Evolutionary conservation across 1,140 invertebrate species (phyloP).

Genomic region (Drosophila baimaii): DNA sequence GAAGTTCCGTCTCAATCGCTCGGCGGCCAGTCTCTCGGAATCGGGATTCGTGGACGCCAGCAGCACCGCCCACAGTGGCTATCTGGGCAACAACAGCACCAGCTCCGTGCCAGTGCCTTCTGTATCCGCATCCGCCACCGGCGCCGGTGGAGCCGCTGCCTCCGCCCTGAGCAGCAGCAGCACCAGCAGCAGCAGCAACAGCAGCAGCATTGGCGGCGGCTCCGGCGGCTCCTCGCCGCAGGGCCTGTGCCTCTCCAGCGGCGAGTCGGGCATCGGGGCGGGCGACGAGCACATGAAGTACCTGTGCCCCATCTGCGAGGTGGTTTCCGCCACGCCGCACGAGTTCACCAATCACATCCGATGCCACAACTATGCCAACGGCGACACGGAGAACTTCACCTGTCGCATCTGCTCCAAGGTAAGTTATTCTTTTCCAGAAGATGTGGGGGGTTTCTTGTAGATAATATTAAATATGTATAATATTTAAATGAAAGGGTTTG

Average conservation of each 20-base stretch:
- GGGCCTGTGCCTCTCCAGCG: constrained; percentile 68
- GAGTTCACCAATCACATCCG: constrained; percentile 90
- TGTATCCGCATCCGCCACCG: not conserved
- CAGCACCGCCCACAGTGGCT: constrained; percentile 54
- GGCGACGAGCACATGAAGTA: constrained; percentile 84
- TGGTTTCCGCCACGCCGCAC: constrained; percentile 86
- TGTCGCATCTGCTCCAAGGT: constrained; percentile 86
- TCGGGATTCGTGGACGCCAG: constrained; percentile 79
- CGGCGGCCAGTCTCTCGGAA: constrained; percentile 56
- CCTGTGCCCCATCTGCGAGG: constrained; percentile 88
- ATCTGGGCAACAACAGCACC: constrained; percentile 51
- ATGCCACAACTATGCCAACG: constrained; percentile 86
- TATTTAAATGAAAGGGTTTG: too few species aligned
- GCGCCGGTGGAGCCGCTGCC: not conserved
- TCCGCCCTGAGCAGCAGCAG: constrained; percentile 19
- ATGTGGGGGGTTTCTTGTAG: too few species aligned
- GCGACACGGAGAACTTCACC: constrained; percentile 85
- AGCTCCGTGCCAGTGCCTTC: constrained; percentile 8
- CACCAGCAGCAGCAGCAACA: constrained; percentile 12
- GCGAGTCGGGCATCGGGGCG: constrained; percentile 75
- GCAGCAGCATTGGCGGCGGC: constrained; percentile 32
- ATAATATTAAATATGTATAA: too few species aligned
- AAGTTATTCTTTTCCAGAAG: constrained; percentile 28
- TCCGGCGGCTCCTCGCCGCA: constrained; percentile 74
- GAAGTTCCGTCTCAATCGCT: constrained; percentile 79